Evolutionary conservation across 2,113 vertebrate species (phyloP), one percentile per base, ranked within the genome.

Genomic region (Tetrax tetrax): DNA sequence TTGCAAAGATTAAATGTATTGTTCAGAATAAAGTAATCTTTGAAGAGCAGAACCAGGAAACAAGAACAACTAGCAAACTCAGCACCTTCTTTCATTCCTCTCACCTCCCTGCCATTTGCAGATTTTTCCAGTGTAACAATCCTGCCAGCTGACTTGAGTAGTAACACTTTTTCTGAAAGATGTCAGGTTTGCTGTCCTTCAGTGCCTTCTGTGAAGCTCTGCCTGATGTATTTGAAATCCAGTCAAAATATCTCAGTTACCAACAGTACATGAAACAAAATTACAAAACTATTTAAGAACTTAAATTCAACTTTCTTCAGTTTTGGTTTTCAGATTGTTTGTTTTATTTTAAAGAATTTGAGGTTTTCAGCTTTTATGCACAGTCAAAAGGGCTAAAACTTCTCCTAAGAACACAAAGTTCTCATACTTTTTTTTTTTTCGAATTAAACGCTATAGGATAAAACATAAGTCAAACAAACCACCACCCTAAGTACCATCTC

Each of bases 351-450:
- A 31, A 64, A 74, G 43, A 68, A 66, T 37, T 76, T 31, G 27
- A 72, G 12, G 20, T 31, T 83, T 77, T 43, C 63, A 74, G n/a
- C 27, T 89, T 38, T 87, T 35, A 23, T 6, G 20, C 16, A 63
- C 11, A 59, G n/a, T 16, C 12, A 15, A 81, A 83, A 63, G 31
- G 7, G 7, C 9, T 53, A 38, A 63, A 6, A 41, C 27, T 29
- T 69, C 37, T 22, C 17, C 9, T 23, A 54, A 50, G 43, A 87
- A 60, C 23, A 56, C 12, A 7, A 83, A 50, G 10, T 57, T 61
- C 4, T 25, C 14, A 21, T 7, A 16, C 0, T 6, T 17, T 61
- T 57, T 6, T 17, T 61, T 57, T 27, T 7, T 2, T 20, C 6
- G 23, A 57, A 37, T 54, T 65, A 45, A 60, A 60, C 6, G 17